Percentiles rank a stretch among this genome's conserved stretches.
phyloP scores from a whole-genome alignment of 2,113 vertebrate species.

The Maccullochella peelii region DNA sequence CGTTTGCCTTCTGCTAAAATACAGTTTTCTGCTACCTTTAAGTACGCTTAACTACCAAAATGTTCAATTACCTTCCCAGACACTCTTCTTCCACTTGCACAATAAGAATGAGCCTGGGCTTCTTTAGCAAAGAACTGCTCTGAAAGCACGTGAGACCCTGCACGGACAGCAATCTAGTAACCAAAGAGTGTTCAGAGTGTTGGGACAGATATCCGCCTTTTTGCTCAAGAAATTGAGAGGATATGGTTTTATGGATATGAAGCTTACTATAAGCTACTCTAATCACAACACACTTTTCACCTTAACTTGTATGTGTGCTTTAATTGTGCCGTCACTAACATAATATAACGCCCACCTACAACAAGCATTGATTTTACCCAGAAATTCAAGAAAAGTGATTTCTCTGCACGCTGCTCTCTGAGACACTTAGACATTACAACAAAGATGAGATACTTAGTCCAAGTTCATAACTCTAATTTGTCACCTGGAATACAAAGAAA shows the following conservation, averaged over 20 bases:
- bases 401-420: neutral
- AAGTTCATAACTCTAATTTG: neutral
- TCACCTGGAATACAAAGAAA: neutral
- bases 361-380: too few relatives aligned
- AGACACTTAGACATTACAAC: neutral
- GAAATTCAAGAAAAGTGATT: neutral
- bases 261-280: neutral
- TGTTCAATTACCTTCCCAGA: conserved; percentile 33
- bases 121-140: conserved; percentile 8
- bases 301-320: neutral
- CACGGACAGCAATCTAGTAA: neutral
- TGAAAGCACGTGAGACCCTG: conserved; percentile 27
- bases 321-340: neutral
- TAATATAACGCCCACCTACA: neutral
- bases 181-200: neutral
- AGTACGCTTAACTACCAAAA: conserved; percentile 27
- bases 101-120: neutral
- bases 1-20: neutral
- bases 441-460: neutral
- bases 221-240: neutral
- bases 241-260: neutral
- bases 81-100: conserved; percentile 14
- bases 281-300: neutral
- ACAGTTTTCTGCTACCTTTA: conserved; percentile 2
- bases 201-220: neutral